Conservation (phyloP, 2,113 vertebrate species). For the Podiceps cristatus region DNA sequence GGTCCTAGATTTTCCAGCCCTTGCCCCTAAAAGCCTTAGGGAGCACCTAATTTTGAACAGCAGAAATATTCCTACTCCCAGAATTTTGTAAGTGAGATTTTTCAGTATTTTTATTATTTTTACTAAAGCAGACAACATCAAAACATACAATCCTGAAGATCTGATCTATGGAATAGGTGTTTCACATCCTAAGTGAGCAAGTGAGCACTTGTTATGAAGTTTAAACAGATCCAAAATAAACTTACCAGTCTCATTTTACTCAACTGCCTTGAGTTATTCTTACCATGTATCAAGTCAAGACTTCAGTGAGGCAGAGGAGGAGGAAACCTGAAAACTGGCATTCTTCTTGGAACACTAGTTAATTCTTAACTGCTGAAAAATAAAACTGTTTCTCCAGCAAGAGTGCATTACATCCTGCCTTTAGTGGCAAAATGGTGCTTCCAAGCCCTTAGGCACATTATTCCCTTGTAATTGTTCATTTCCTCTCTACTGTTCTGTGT, state of each 20-base stretch:
- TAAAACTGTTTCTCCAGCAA: background rate
- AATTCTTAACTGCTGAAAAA: conserved; percentile 27
- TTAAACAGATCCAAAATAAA: background rate
- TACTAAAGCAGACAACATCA: background rate
- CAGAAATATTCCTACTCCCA: background rate
- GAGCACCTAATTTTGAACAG: background rate
- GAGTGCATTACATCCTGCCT: background rate
- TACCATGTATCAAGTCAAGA: background rate
- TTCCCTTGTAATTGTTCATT: background rate
- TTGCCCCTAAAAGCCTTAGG: background rate
- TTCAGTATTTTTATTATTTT: background rate
- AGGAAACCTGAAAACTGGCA: background rate
- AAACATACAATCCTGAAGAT: background rate
- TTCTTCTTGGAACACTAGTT: conserved; percentile 15
- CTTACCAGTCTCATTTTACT: background rate
- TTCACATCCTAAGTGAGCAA: background rate
- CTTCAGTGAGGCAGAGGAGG: background rate
- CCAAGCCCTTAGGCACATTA: background rate
- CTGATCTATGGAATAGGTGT: background rate
- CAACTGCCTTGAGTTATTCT: background rate
- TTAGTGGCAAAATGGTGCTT: background rate
- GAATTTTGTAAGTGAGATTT: background rate
- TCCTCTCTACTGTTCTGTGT: background rate
- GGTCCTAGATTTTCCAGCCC: background rate
- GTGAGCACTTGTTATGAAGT: background rate